These are phyloP conservation scores for Dendrocincla fuliginosa DNA, from an alignment of 2,797 vertebrate genomes.

Conservation along the genomic window DNA sequence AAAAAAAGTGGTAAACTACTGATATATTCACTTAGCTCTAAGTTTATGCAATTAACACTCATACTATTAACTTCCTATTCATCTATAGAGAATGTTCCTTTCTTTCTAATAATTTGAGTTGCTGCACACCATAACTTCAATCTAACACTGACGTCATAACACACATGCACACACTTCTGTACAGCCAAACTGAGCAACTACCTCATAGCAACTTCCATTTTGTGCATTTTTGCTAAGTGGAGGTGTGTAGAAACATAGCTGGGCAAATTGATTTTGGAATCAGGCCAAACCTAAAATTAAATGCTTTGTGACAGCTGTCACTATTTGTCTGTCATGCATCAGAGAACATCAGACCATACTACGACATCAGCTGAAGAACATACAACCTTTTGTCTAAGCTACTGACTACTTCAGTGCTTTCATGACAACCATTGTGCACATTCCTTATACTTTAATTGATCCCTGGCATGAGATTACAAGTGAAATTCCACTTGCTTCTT, in stretches of 20 bases:
- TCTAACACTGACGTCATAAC: not conserved
- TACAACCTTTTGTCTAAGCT: not conserved
- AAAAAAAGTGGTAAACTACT: not conserved
- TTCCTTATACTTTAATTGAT: not conserved
- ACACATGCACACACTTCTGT: not conserved
- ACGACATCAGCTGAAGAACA: not conserved
- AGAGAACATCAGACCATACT: not conserved
- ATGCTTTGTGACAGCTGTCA: constrained; percentile 45
- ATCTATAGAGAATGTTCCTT: not conserved
- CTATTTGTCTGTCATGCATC: not conserved
- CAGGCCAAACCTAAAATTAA: constrained; percentile 1
- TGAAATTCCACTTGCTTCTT: not conserved
- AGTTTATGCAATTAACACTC: not conserved
- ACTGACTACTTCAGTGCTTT: not conserved
- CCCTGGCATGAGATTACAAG: not conserved
- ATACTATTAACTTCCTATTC: not conserved
- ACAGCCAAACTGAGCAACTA: not conserved
- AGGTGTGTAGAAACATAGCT: not conserved
- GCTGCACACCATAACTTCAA: not conserved
- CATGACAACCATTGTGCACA: not conserved
- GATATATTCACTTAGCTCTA: not conserved
- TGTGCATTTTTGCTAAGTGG: not conserved
- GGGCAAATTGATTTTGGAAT: not conserved
- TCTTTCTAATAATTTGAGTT: not conserved
- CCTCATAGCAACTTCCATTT: not conserved